Evolutionary conservation across 1,140 invertebrate genomes (phyloP), one percentile per base, ranked within the genome.

Genomic region (Drosophila ercepeae): DNA sequence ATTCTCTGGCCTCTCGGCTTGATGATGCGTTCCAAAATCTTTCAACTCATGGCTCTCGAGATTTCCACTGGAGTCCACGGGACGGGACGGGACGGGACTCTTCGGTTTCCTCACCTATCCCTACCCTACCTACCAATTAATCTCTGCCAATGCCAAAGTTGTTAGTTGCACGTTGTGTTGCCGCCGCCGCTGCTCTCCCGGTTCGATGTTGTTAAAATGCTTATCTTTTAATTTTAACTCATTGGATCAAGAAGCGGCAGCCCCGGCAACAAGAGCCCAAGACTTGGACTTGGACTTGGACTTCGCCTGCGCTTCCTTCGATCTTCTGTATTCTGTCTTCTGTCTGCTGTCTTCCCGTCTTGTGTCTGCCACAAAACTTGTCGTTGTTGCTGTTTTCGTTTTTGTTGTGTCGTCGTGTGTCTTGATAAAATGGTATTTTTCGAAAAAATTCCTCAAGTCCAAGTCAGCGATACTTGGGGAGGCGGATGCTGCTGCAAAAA

Each of bases 171-270:
- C 77, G 81, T 79, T 86, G 69, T 64, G n/a, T n/a, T n/a, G n/a
- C n/a, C n/a, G n/a, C n/a, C 64, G 70, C 41, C 67, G 46, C 58
- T 68, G 48, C 50, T 69, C 53, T 77, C 61, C 64, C 65, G 61
- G 57, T 78, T 52, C 70, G 63, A 78, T 75, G 76, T 81, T 79
- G 76, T 89, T 89, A 79, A 89, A 78, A 89, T 89, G 86, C 79
- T 89, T 89, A 89, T 89, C 84, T 89, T 89, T 89, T 89, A 89
- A 89, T 84, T 89, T 89, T 89, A 89, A 89, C 78, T 89, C 84
- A 89, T 88, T 89, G 83, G 82, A 88, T 88, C 82, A 88, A 88
- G 77, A 60, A 72, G 68, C 78, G 54, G 63, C 71, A 49, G 63
- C 79, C 79, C 75, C 79, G 60, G 78, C 79, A 84, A 79, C 81